Percentiles rank a stretch among this genome's conserved stretches.
phyloP scores from a whole-genome alignment of 1,140 invertebrate genomes.

The Lamellibrachia luymesi region DNA sequence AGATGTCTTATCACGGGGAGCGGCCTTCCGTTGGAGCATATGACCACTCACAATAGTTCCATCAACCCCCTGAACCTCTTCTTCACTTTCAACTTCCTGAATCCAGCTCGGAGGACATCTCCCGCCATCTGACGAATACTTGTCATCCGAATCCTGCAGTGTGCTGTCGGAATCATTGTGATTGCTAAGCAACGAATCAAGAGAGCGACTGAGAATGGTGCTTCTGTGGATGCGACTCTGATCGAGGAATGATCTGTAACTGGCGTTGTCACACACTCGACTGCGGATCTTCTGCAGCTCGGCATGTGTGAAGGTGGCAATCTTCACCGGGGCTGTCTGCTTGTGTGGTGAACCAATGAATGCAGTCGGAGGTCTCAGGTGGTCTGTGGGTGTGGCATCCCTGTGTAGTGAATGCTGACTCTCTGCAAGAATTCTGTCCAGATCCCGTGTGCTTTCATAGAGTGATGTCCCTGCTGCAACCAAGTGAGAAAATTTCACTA shows the following conservation, averaged over 20 bases:
- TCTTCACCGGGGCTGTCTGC: background rate
- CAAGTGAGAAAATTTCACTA: background rate
- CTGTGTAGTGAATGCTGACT: background rate
- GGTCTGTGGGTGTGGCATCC: background rate
- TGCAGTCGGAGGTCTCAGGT: background rate
- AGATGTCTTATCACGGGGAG: background rate
- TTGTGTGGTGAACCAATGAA: background rate
- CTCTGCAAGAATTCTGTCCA: background rate
- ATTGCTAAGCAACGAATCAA: background rate
- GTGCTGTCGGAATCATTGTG: background rate
- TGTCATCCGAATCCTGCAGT: background rate
- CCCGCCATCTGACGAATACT: background rate
- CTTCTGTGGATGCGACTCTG: background rate
- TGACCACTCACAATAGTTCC: background rate
- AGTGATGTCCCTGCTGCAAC: background rate
- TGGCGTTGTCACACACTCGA: background rate
- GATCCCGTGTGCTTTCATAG: background rate
- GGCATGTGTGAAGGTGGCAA: background rate
- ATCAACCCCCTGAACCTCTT: background rate
- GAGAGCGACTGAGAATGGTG: background rate
- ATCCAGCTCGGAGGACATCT: background rate
- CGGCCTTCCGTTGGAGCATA: background rate
- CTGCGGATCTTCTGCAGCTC: background rate
- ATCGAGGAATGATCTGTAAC: background rate
- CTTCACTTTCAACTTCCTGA: background rate